These are phyloP conservation scores for Pocillopora damicornis DNA, from an alignment of 64 coral and sea anemone species.

Conservation along the genomic window DNA sequence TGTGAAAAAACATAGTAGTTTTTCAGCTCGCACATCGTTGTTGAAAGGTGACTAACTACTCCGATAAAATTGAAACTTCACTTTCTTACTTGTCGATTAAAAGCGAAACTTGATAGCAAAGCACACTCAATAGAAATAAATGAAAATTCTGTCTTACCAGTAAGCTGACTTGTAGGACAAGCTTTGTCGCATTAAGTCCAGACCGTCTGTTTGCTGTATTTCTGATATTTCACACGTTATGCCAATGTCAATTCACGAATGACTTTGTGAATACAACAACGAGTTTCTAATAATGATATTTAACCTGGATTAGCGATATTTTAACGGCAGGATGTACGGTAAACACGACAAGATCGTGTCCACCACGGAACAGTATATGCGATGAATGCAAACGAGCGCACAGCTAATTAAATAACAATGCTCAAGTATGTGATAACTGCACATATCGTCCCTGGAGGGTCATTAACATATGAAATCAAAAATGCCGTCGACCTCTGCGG, in stretches of 20 bases:
- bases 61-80: not conserved
- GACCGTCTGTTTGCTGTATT: not conserved
- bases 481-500: not conserved
- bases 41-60: no score
- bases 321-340: not conserved
- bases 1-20: no score
- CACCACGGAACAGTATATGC: not conserved
- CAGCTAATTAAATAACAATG: slow-evolving; percentile 48
- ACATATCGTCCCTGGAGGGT: slow-evolving; percentile 20
- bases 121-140: not conserved
- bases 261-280: not conserved
- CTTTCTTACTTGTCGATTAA: not conserved
- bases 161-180: not conserved
- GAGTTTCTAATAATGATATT: not conserved
- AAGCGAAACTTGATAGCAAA: not conserved
- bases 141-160: slow-evolving; percentile 16
- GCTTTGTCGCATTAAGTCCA: not conserved
- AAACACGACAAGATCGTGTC: not conserved
- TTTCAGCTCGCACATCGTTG: no score
- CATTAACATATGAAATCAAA: slow-evolving; percentile 45
- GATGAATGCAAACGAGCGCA: not conserved
- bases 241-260: not conserved
- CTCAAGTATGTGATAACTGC: slow-evolving; percentile 35
- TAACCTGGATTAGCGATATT: slow-evolving; percentile 31
- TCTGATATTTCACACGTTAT: not conserved